These are phyloP conservation scores for Aspidapion aeneum DNA, from an alignment of 2,888 invertebrate species.

Conservation along the genomic window DNA sequence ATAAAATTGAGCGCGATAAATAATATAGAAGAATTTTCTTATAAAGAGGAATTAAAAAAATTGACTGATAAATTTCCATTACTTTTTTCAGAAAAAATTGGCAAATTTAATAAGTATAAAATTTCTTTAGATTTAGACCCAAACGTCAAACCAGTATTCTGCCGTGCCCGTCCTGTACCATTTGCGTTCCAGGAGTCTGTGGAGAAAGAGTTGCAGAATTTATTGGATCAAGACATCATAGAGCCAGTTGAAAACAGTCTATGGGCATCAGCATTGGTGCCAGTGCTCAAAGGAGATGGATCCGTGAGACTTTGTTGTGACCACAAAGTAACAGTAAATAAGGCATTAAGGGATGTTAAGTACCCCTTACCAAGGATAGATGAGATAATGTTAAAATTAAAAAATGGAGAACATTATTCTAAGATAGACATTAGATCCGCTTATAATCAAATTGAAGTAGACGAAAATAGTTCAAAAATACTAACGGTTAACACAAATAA, in stretches of 20 bases:
- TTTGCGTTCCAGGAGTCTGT: conserved; percentile 22
- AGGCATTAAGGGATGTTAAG: conserved; percentile 24
- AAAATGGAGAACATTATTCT: conserved; percentile 27
- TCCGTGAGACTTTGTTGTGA: conserved; percentile 31
- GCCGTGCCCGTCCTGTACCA: conserved; percentile 19
- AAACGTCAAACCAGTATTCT: conserved; percentile 14
- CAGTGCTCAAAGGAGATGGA: conserved; percentile 28
- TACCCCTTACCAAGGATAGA: too few relatives aligned
- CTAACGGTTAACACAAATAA: conserved; percentile 37
- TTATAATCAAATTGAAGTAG: conserved; percentile 39
- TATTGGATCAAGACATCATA: conserved; percentile 22
- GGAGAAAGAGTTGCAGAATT: conserved; percentile 20
- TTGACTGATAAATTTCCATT: conserved; percentile 8
- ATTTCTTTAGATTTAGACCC: conserved; percentile 7
- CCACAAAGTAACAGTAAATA: conserved; percentile 33
- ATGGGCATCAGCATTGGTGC: conserved; percentile 33
- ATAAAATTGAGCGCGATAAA: too few relatives aligned
- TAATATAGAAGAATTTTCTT: conserved; percentile 1
- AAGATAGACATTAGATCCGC: conserved; percentile 29
- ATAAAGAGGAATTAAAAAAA: conserved; percentile 4
- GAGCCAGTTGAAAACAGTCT: conserved; percentile 11
- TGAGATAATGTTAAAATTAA: too few relatives aligned
- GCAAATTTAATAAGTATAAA: conserved; percentile 10
- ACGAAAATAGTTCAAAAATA: conserved; percentile 32
- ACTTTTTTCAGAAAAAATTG: conserved; percentile 12